Evolutionary conservation across 2,113 vertebrate genomes (phyloP), one percentile per base, ranked within the genome.

Genomic region (Physeter macrocephalus): DNA sequence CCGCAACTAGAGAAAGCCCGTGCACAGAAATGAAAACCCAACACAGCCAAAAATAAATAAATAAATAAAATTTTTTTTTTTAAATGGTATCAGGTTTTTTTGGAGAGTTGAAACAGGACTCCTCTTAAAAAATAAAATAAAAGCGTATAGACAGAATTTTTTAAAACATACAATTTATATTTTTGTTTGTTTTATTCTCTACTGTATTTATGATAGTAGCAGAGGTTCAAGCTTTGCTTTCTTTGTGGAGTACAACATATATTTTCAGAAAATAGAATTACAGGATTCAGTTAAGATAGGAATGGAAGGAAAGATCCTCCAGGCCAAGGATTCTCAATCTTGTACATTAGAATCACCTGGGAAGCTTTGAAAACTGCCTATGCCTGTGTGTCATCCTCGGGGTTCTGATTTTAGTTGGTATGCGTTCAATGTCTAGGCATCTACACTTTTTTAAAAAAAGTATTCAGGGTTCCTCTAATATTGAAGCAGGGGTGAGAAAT

Each of bases 191-290:
- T 41, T 59, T 39, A 93, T 64, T 88, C 9, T 57, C 13, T 81
- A 89, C 3, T 46, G 23, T 90, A 52, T 62, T 85, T 10, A 59
- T 27, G 59, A 66, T 2, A 66, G 20, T 72, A 81, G 25, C 17
- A 85, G 14, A 34, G 6, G 69, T 84, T 29, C 43, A 62, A 57
- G 41, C 2, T 85, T 91, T 81, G 39, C 21, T 93, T 88, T 81
- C 34, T 90, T 75, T 64, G 14, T 83, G 7, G 72, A 86, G 10
- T 84, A 64, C 2, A 39, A 81, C 4, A 77, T 36, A 54, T 49
- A 39, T 90, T 83, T 74, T 88, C 18, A 91, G 66, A 88, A 93
- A n/a, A 91, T 31, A 88, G 61, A 93, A 64, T 66, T 84, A n/a
- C 1, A 71, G 82, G 27, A 59, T 93, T 75, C 29, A 91, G 21